These are phyloP conservation scores for Heliothis subflexa DNA, from an alignment of 1,140 invertebrate genomes.

Conservation along the genomic window DNA sequence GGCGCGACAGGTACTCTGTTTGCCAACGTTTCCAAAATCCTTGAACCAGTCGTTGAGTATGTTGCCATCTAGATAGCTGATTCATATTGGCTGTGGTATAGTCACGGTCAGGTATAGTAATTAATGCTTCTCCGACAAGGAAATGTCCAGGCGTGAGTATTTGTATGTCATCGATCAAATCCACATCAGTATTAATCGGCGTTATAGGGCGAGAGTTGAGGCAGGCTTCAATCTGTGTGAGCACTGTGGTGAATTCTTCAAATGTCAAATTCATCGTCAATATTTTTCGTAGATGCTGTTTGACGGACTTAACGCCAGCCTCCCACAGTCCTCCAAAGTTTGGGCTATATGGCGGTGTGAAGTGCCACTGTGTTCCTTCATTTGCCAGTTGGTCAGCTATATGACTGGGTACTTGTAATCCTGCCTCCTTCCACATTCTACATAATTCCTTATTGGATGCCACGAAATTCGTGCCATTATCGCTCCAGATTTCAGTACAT, in stretches of 20 bases:
- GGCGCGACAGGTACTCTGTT: no score
- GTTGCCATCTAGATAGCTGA: not conserved
- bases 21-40: not conserved
- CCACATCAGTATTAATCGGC: slow-evolving; percentile 12
- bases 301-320: slow-evolving; percentile 19
- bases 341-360: slow-evolving; percentile 26
- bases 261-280: slow-evolving; percentile 1
- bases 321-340: slow-evolving; percentile 17
- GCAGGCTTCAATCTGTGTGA: slow-evolving; percentile 18
- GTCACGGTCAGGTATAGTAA: slow-evolving; percentile 2
- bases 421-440: slow-evolving; percentile 15
- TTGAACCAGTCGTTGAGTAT: not conserved
- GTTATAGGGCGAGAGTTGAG: slow-evolving; percentile 17
- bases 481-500: slow-evolving; percentile 23
- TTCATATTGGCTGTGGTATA: slow-evolving; percentile 9
- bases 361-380: slow-evolving; percentile 21
- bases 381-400: slow-evolving; percentile 12
- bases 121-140: slow-evolving; percentile 9
- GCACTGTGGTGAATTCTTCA: slow-evolving; percentile 5
- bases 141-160: slow-evolving; percentile 19
- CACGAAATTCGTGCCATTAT: slow-evolving; percentile 21
- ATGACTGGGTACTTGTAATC: slow-evolving; percentile 1
- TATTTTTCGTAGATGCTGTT: slow-evolving; percentile 23
- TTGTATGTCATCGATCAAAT: slow-evolving; percentile 10
- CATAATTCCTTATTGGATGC: slow-evolving; percentile 12